A percentile compares a stretch with the other conserved stretches of the same genome.
Evolutionary conservation across 2,888 invertebrate species (phyloP).

Genomic region (Thecophora atra): DNA sequence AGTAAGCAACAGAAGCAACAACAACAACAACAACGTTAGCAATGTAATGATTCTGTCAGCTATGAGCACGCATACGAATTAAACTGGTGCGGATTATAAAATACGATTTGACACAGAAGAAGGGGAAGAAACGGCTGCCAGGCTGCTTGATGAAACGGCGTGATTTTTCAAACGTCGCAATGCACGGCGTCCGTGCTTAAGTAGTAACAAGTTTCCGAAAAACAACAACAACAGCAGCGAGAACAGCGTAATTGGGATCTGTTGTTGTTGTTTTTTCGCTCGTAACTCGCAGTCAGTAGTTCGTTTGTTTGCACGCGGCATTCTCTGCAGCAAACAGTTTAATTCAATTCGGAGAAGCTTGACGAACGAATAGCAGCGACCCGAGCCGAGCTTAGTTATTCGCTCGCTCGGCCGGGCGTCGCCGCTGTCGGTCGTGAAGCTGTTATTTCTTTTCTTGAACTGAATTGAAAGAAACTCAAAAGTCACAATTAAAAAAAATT

Average conservation of each 20-base stretch:
- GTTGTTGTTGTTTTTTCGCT: slow-evolving; percentile 15
- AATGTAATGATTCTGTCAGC: neutral
- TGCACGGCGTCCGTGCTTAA: neutral
- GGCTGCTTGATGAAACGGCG: neutral
- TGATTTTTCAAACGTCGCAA: neutral
- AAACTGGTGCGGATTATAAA: slow-evolving; percentile 31
- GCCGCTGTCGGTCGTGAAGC: neutral
- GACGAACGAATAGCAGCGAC: slow-evolving; percentile 29
- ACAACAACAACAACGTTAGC: neutral
- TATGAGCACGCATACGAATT: slow-evolving; percentile 3
- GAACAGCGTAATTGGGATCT: slow-evolving; percentile 31
- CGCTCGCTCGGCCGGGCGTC: neutral
- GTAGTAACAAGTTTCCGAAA: slow-evolving; percentile 3
- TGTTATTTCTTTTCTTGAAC: neutral
- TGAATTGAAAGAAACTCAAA: no score
- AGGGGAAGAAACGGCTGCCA: neutral
- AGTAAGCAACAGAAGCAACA: neutral
- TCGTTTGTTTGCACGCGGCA: slow-evolving; percentile 1
- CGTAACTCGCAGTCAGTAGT: neutral
- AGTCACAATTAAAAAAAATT: no score
- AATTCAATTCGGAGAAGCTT: slow-evolving; percentile 39
- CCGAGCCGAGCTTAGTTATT: neutral
- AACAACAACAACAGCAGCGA: slow-evolving; percentile 1
- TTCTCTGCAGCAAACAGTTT: slow-evolving; percentile 23
- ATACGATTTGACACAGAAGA: neutral